Base-by-base conservation (phyloP, 2,888 invertebrate species). In the Bimastos eiseni region DNA sequence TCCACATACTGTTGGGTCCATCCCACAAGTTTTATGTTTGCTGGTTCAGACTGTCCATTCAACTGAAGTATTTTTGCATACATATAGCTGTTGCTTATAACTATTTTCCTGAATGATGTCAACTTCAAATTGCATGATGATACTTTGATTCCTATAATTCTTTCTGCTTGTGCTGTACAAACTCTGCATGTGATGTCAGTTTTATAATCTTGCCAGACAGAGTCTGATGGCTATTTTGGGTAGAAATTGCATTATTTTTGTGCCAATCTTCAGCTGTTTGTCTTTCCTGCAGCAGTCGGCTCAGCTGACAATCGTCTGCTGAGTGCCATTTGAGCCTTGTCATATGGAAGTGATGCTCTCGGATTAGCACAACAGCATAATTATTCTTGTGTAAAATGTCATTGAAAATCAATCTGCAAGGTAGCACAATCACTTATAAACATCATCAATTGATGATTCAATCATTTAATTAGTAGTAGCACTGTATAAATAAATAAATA, bases 171-270 rank as follows among this genome's bases (percentile, higher is more conserved):
- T n/a, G n/a, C 70, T 70, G 70, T 70, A n/a, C 19, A 70, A n/a
- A 8, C n/a, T 30, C 70, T 70, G 70, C 70, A n/a, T n/a, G 70
- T 70, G n/a, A 70, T 70, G 70, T 70, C 70, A 70, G 70, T n/a
- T 70, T 70, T 70, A 3, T 86, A 30, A 86, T 36, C 86, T 86
- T 86, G 86, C 86, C 86, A 86, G 1, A 86, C 86, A 86, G 1
- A 86, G 34, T 36, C 86, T 24, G 86, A 86, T 11, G 8, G 15
- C 36, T 86, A 70, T 70, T 86, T 86, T 86, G 0, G 4, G 19
- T 86, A 86, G 37, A 84, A 36, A 24, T 86, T 4, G 37, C 86
- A 86, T 21, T 86, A 86, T 86, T 86, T 86, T 86, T 86, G 34
- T 36, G 37, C 15, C 86, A 86, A 86, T 36, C 37, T 36, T 34